Base-by-base conservation (phyloP, 2,888 invertebrate genomes). In the Heliconius cydno region DNA sequence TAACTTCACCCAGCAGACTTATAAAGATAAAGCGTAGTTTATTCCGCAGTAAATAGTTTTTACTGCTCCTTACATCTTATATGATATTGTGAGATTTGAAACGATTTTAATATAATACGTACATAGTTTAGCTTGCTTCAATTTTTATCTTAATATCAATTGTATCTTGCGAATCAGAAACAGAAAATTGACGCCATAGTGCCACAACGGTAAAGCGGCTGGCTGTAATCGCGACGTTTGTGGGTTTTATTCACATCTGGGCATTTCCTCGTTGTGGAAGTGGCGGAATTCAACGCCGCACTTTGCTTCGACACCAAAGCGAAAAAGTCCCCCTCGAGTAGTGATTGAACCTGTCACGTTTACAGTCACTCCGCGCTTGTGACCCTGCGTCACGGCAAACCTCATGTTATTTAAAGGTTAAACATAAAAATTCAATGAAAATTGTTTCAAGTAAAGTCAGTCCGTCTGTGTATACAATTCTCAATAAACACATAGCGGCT, bases 1-100 rank as follows among this genome's bases (percentile, higher is more conserved):
- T 95, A 95, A 95, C 95, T 95, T 95, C 92, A 92, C 93, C 92
- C 92, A 91, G 93, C 92, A 92, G 95, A 95, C 94, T 94, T 92
- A 95, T 94, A 94, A 93, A 95, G 95, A 95, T 95, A 95, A 94
- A 92, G 88, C 90, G 88, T 87, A 88, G 85, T 80, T 78, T 82
- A 82, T 81, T 77, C 78, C 65, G 79, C 66, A 80, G 70, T 80
- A 77, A 80, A 79, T 67, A 79, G 77, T 79, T 82, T 80, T 82
- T 80, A 75, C 65, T 77, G 65, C 66, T 65, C 76, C 66, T 82
- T 80, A 71, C 46, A 65, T 74, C 70, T 82, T 82, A 63, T 76
- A 41, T 57, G 68, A 74, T 75, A 77, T 79, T 79, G 77, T 78
- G 52, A 78, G 72, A 65, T 78, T 77, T 63, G 70, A 71, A 70